Base-by-base conservation (phyloP, 1,140 invertebrate species). In the Samia ricini region DNA sequence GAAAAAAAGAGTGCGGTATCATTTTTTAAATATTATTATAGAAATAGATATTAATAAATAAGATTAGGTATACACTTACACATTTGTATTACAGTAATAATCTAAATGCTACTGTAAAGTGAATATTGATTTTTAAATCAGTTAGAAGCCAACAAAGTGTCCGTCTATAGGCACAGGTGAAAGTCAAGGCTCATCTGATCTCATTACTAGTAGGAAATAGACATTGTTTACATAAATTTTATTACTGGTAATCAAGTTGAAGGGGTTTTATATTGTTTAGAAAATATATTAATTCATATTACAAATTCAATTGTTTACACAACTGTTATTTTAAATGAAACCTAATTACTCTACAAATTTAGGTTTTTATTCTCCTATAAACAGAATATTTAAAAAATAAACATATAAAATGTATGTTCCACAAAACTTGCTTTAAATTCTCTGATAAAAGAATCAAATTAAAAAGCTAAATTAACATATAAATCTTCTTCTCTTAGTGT, bases 121-220 rank as follows among this genome's bases (percentile, higher is more conserved):
- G 1, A 24, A 48, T 72, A 80, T 77, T 71, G 75, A 80, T 80
- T 77, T 79, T 74, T 62, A 69, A 73, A 76, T 73, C 72, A 68
- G 59, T 51, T 51, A 20, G 83, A 86, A 84, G 72, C 83, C 81
- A 54, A 4, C 29, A 50, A 74, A 83, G 69, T 79, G 71, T 21
- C 56, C 56, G 59, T 50, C 63, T 55, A 61, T 59, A 68, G 63
- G 57, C 63, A 24, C 58, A 52, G 54, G 59, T 75, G 71, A 83
- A 84, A 81, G 83, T 88, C 81, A 84, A 83, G 78, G 79, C 77
- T 73, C 61, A 61, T 63, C 33, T 82, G 72, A 82, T 86, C 81
- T 79, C 61, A 68, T 83, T 85, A 83, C 58, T 19, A 61, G 24
- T 64, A 77, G 69, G 74, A 77, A 79, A 68, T 70, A 42, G 51